A percentile compares a stretch with the other conserved stretches of the same genome.
These are phyloP conservation scores for Chelonus insularis DNA, from an alignment of 1,140 invertebrate genomes.

Conservation along the genomic window DNA sequence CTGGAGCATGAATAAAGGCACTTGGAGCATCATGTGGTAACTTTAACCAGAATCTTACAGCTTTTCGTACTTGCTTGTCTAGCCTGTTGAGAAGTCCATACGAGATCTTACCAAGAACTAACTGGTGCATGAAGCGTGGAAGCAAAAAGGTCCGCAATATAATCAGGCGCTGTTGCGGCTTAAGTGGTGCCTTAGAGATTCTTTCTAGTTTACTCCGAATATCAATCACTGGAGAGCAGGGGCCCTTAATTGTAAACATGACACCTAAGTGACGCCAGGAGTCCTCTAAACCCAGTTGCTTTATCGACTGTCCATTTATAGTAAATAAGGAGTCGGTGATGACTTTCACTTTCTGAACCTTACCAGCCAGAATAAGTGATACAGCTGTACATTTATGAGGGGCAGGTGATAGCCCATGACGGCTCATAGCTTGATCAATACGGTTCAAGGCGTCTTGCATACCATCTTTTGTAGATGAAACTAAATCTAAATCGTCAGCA, in stretches of 20 bases:
- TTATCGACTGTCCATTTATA: conserved; percentile 23
- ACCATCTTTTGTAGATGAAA: background rate
- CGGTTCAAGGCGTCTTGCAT: background rate
- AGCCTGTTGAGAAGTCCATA: background rate
- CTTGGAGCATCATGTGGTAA: background rate
- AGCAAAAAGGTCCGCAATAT: conserved; percentile 37
- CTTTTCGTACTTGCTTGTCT: background rate
- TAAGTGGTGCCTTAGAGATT: conserved; percentile 43
- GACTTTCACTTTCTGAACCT: background rate
- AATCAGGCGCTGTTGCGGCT: conserved; percentile 42
- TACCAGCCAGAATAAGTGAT: background rate
- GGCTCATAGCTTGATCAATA: background rate
- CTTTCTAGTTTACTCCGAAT: conserved; percentile 24
- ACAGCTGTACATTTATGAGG: background rate
- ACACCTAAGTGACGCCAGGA: conserved; percentile 48
- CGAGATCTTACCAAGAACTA: conserved; percentile 21
- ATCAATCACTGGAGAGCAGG: conserved; percentile 5
- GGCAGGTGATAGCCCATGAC: background rate
- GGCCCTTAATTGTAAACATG: conserved; percentile 35
- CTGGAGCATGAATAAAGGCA: conserved; percentile 2
- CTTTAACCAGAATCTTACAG: background rate
- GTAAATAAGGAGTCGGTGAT: background rate
- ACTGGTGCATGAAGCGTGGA: conserved; percentile 25
- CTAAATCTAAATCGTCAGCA: background rate
- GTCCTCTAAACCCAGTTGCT: too few relatives aligned